These are phyloP conservation scores for Morinoia aosen DNA, from an alignment of 2,888 invertebrate genomes.

Conservation along the genomic window DNA sequence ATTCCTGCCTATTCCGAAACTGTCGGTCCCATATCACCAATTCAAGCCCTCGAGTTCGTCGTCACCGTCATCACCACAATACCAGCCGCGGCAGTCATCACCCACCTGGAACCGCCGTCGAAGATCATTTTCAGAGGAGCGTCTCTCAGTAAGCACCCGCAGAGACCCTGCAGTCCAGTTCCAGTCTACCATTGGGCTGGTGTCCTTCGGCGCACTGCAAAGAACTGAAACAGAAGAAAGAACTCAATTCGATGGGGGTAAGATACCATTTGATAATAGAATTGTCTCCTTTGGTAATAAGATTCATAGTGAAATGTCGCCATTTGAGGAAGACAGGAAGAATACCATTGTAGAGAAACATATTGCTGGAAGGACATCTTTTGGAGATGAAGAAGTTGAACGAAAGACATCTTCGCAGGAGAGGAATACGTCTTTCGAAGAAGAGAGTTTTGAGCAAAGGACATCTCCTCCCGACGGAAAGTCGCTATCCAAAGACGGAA, in stretches of 20 bases:
- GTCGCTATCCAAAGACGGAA: background rate
- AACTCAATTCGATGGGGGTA: background rate
- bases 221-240: background rate
- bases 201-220: background rate
- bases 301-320: background rate
- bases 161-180: background rate
- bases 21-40: background rate
- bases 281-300: background rate
- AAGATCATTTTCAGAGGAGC: conserved; percentile 31
- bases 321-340: background rate
- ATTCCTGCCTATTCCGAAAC: background rate
- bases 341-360: background rate
- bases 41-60: background rate
- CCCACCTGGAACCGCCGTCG: background rate
- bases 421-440: background rate
- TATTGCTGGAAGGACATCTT: background rate
- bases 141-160: background rate
- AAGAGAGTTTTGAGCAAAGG: background rate
- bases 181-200: background rate
- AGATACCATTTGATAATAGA: background rate
- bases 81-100: background rate
- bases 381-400: background rate
- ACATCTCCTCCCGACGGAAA: background rate
- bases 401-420: background rate
- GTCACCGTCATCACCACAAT: background rate